These are phyloP conservation scores for Melanocharis versteri DNA, from an alignment of 2,113 vertebrate genomes.

Conservation along the genomic window DNA sequence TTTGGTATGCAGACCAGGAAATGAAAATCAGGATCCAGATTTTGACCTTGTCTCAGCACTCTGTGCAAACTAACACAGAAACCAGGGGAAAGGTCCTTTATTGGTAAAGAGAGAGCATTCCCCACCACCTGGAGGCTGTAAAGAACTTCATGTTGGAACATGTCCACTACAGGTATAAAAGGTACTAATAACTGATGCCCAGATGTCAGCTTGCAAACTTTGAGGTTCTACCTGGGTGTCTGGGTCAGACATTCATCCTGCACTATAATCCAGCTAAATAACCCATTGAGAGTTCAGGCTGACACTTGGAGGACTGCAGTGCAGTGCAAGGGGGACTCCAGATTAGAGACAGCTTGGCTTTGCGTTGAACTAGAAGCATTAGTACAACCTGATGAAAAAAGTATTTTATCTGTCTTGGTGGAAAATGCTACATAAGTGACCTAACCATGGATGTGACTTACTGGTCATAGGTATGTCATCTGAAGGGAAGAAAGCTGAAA, in stretches of 20 bases:
- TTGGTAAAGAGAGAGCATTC: not conserved
- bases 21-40: not conserved
- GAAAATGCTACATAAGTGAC: not conserved
- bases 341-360: not conserved
- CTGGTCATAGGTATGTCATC: accelerated
- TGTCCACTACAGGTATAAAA: not conserved
- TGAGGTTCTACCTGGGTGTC: not conserved
- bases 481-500: not conserved
- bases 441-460: not conserved
- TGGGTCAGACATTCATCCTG: not conserved
- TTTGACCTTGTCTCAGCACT: not conserved
- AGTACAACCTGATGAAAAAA: not conserved
- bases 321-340: not conserved
- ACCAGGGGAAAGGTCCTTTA: not conserved
- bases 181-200: not conserved
- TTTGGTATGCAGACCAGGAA: not conserved
- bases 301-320: not conserved
- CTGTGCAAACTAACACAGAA: not conserved
- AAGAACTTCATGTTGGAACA: not conserved
- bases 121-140: not conserved
- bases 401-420: not conserved
- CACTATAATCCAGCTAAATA: not conserved
- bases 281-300: not conserved
- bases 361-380: not conserved
- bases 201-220: not conserved